These are phyloP conservation scores for Cephus sareptanus DNA, from an alignment of 2,888 invertebrate genomes.

Conservation along the genomic window DNA sequence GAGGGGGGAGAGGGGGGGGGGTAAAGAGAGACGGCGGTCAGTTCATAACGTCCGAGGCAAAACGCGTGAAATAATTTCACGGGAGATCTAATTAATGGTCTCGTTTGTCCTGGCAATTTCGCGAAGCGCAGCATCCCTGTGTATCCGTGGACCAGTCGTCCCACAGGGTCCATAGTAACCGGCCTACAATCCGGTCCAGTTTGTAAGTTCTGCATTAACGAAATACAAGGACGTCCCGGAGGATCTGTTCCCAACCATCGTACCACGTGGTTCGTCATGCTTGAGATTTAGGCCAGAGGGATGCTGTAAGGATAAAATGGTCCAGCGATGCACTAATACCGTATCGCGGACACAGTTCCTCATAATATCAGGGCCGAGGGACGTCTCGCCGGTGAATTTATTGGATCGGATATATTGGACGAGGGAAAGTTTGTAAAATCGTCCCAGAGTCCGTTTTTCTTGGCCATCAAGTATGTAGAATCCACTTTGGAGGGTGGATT, in stretches of 20 bases:
- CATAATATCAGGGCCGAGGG: slow-evolving; percentile 52
- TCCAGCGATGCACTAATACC: slow-evolving; percentile 33
- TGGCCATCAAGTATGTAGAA: neutral
- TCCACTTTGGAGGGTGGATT: neutral
- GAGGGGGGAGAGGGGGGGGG: no score
- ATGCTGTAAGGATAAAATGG: slow-evolving; percentile 3
- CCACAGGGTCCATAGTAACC: no score
- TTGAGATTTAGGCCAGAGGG: neutral
- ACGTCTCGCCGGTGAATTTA: neutral
- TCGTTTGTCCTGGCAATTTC: neutral
- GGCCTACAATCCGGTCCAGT: no score
- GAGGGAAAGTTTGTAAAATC: neutral
- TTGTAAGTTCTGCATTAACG: neutral
- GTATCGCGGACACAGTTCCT: slow-evolving; percentile 29
- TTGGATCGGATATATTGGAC: neutral
- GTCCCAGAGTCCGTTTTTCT: neutral
- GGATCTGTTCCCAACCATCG: neutral
- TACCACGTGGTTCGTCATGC: neutral
- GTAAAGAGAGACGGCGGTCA: neutral
- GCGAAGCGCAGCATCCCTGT: neutral
- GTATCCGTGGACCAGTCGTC: no score
- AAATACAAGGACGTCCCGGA: neutral
- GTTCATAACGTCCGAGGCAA: neutral
- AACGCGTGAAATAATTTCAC: neutral
- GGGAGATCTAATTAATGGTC: neutral